A percentile compares a stretch with the other conserved stretches of the same genome.
Conservation (phyloP, 2,113 vertebrate genomes). For the Okapia johnstoni region DNA sequence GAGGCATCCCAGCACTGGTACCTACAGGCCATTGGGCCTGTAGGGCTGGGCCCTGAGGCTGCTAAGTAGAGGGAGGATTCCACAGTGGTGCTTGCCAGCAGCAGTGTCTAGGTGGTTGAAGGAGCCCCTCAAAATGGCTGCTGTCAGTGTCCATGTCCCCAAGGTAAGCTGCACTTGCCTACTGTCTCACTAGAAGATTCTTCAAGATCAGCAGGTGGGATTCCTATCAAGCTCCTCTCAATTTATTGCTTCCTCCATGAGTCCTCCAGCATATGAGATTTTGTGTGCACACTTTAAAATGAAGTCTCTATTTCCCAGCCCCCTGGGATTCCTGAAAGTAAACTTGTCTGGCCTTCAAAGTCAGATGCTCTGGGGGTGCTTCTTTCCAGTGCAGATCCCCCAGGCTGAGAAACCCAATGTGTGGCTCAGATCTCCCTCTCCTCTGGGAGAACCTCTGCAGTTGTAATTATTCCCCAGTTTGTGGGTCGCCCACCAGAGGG, state of each 20-base stretch:
- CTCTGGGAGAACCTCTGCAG: not conserved
- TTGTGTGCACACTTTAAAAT: not conserved
- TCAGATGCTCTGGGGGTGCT: not conserved
- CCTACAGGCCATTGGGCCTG: not conserved
- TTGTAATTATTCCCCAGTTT: not conserved
- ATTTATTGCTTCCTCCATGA: not conserved
- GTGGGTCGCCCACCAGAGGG: not conserved
- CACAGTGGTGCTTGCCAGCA: not conserved
- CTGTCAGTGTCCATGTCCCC: not conserved
- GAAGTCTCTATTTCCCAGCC: not conserved
- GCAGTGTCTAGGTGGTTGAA: not conserved
- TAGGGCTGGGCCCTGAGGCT: not conserved
- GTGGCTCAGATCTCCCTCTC: not conserved
- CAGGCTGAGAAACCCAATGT: not conserved
- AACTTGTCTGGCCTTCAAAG: not conserved
- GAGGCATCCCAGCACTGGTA: not conserved
- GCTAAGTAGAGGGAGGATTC: not conserved
- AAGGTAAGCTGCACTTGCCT: not conserved
- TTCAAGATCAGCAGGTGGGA: not conserved
- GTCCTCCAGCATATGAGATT: not conserved
- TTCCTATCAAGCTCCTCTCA: not conserved
- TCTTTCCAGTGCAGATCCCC: not conserved
- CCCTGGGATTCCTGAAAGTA: not conserved
- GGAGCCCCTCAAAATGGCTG: not conserved
- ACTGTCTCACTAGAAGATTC: not conserved